Conservation (phyloP, 2,113 vertebrate species). For the Gorsachius goisagi region DNA sequence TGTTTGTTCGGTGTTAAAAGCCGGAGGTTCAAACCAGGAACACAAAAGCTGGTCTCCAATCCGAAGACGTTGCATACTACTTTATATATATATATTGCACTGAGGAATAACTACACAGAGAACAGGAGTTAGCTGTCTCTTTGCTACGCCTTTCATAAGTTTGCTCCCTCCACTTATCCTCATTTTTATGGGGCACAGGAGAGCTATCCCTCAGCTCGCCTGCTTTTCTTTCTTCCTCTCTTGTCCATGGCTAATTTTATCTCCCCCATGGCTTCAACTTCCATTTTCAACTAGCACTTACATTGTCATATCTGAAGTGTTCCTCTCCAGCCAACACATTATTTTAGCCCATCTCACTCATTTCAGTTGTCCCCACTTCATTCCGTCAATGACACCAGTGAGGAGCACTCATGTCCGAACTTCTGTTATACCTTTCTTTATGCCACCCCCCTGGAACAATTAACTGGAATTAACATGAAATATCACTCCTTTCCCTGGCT, state of each 20-base stretch:
- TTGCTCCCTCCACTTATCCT: constrained; percentile 23
- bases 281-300: constrained; percentile 45
- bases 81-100: neutral
- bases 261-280: constrained; percentile 50
- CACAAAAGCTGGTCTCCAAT: neutral
- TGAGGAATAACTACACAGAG: neutral
- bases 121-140: constrained; percentile 21
- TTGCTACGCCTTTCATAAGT: constrained; percentile 49
- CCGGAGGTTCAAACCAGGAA: neutral
- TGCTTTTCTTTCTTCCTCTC: constrained; percentile 33
- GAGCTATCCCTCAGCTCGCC: constrained; percentile 18
- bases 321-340: constrained; percentile 48
- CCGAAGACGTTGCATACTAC: neutral
- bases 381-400: neutral
- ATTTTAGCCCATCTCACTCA: constrained; percentile 40
- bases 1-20: neutral
- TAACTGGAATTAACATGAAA: constrained; percentile 27
- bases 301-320: constrained; percentile 14
- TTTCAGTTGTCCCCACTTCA: neutral
- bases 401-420: neutral
- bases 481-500: neutral
- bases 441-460: neutral
- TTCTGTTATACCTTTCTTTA: neutral
- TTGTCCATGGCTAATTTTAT: constrained; percentile 55
- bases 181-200: constrained; percentile 33